Conservation (phyloP, 2,888 invertebrate species). For the Leucania comma region DNA sequence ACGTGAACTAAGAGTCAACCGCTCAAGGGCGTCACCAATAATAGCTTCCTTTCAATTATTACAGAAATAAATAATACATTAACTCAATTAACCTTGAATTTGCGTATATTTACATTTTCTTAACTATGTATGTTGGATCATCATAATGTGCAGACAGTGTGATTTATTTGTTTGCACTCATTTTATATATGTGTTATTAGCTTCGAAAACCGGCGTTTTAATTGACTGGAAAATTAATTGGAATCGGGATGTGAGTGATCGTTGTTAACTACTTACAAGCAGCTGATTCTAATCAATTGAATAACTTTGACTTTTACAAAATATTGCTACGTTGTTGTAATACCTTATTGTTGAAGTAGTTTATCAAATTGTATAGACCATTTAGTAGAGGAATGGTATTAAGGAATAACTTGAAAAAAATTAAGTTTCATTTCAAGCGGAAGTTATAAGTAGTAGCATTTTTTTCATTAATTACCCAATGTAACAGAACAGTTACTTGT, state of each 20-base stretch:
- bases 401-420: constrained; percentile 28
- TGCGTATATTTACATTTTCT: constrained; percentile 19
- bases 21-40: constrained; percentile 53
- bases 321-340: constrained; percentile 38
- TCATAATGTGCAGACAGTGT: constrained; percentile 5
- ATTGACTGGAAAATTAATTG: constrained; percentile 45
- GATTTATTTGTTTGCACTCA: constrained; percentile 17
- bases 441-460: background rate
- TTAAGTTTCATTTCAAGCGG: background rate
- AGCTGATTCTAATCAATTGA: constrained; percentile 35
- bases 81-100: constrained; percentile 50
- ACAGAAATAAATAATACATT: constrained; percentile 47
- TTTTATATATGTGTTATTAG: constrained; percentile 2
- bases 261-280: constrained; percentile 17
- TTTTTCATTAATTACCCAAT: background rate
- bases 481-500: background rate
- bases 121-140: constrained; percentile 27
- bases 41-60: constrained; percentile 60
- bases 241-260: constrained; percentile 27
- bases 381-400: constrained; percentile 27
- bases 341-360: constrained; percentile 26
- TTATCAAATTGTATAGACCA: constrained; percentile 29
- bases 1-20: constrained; percentile 47
- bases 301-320: constrained; percentile 33
- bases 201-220: constrained; percentile 19